Evolutionary conservation across 2,113 vertebrate genomes (phyloP).

Genomic region (Scytalopus superciliaris): DNA sequence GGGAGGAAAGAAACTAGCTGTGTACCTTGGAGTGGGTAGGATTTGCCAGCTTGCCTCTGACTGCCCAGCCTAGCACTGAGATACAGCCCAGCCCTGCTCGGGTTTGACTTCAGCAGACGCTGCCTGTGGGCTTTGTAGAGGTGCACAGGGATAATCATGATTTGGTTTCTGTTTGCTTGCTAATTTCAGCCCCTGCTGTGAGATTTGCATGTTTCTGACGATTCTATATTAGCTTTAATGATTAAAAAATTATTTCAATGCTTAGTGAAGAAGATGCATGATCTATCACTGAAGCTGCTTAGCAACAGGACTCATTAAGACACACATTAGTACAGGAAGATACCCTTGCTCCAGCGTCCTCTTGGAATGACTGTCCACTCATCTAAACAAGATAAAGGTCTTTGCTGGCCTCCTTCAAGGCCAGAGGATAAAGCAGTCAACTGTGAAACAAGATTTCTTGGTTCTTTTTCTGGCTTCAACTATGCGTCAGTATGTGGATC

Average conservation of each 20-base stretch:
- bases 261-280: slow-evolving; percentile 35
- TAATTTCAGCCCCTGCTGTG: slow-evolving; percentile 54
- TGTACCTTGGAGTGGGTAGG: background rate
- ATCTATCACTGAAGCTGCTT: slow-evolving; percentile 27
- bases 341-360: background rate
- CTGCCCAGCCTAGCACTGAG: background rate
- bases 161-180: slow-evolving; percentile 61
- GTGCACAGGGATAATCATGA: slow-evolving; percentile 42
- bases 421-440: slow-evolving; percentile 47
- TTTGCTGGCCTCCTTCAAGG: slow-evolving; percentile 12
- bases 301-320: slow-evolving; percentile 53
- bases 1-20: background rate
- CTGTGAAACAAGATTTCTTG: slow-evolving; percentile 50
- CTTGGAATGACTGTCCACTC: slow-evolving; percentile 16
- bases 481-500: background rate
- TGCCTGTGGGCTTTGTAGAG: slow-evolving; percentile 24
- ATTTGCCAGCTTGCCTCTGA: background rate
- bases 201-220: slow-evolving; percentile 49
- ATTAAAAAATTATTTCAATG: slow-evolving; percentile 61
- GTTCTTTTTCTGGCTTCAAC: slow-evolving; percentile 23
- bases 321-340: slow-evolving; percentile 1
- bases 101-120: slow-evolving; percentile 4
- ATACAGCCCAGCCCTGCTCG: accelerated
- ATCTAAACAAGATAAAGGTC: slow-evolving; percentile 55
- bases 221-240: slow-evolving; percentile 55